Evolutionary conservation across 2,888 invertebrate genomes (phyloP).

Genomic region (Druceiella hillmani): DNA sequence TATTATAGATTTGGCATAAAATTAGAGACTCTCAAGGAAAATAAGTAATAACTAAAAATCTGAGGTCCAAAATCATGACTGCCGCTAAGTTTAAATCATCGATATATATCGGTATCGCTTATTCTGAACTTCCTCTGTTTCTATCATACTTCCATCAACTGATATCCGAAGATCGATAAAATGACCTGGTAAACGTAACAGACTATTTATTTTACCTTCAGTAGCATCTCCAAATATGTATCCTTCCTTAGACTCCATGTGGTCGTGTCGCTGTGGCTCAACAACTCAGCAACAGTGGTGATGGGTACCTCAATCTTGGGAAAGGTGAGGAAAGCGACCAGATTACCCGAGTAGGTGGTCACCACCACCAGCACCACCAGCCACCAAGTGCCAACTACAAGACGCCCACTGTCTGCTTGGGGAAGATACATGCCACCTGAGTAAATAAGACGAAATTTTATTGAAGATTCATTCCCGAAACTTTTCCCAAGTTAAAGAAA

Average conservation of each 20-base stretch:
- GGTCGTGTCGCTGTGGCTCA: conserved; percentile 51
- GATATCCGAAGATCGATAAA: no score
- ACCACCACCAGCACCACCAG: conserved; percentile 82
- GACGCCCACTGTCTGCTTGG: conserved; percentile 76
- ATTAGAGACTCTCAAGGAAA: background rate
- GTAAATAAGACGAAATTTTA: no score
- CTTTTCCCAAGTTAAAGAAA: no score
- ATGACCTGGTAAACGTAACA: background rate
- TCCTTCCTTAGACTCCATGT: conserved; percentile 74
- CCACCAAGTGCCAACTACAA: conserved; percentile 91
- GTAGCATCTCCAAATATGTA: conserved; percentile 64
- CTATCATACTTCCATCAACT: no score
- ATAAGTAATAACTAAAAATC: no score
- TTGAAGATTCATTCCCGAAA: no score
- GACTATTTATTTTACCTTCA: conserved; percentile 31
- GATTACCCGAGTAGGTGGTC: conserved; percentile 87
- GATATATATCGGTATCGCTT: no score
- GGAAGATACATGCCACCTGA: conserved; percentile 84
- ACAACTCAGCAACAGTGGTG: conserved; percentile 60
- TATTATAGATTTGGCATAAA: background rate
- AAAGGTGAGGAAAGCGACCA: conserved; percentile 89
- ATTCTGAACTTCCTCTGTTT: no score
- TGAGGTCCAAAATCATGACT: no score
- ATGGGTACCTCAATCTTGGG: conserved; percentile 75
- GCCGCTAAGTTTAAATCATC: no score